Conservation (phyloP, 1,140 invertebrate species). For the Drosophila ananassae region DNA sequence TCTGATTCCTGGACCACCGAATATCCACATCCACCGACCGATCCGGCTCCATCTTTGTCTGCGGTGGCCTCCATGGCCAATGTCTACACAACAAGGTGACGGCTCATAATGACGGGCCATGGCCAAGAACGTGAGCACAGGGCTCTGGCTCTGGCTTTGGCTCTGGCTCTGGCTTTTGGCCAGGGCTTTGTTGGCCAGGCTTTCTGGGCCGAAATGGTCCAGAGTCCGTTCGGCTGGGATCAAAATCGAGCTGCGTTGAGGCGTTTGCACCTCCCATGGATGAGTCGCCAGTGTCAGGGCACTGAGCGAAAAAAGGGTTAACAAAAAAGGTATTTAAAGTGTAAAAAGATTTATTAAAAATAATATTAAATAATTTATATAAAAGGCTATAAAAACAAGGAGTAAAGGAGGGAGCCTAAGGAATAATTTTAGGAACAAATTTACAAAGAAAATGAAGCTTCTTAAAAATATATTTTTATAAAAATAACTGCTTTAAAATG, state of each 20-base stretch:
- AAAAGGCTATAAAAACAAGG: no score
- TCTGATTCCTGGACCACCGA: neutral
- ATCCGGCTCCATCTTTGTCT: conserved; percentile 26
- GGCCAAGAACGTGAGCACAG: conserved; percentile 49
- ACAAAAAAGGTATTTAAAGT: neutral
- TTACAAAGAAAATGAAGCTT: no score
- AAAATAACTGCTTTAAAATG: no score
- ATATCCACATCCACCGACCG: conserved; percentile 1
- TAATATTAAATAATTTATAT: no score
- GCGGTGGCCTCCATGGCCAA: conserved; percentile 76
- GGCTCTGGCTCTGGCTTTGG: neutral
- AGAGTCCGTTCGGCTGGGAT: conserved; percentile 12
- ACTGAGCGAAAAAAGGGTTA: conserved; percentile 10
- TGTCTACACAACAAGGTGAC: conserved; percentile 81
- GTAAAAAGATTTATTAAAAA: no score
- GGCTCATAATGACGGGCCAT: conserved; percentile 78
- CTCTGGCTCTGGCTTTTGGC: neutral
- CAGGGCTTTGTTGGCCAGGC: neutral
- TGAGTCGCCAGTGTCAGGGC: conserved; percentile 20
- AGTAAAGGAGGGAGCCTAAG: no score
- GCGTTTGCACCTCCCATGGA: conserved; percentile 74
- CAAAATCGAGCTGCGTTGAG: conserved; percentile 48
- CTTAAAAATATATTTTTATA: no score
- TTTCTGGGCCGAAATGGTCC: neutral
- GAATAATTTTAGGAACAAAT: no score